These are phyloP conservation scores for Drosophila orosa DNA, from an alignment of 1,140 invertebrate species.

Conservation along the genomic window DNA sequence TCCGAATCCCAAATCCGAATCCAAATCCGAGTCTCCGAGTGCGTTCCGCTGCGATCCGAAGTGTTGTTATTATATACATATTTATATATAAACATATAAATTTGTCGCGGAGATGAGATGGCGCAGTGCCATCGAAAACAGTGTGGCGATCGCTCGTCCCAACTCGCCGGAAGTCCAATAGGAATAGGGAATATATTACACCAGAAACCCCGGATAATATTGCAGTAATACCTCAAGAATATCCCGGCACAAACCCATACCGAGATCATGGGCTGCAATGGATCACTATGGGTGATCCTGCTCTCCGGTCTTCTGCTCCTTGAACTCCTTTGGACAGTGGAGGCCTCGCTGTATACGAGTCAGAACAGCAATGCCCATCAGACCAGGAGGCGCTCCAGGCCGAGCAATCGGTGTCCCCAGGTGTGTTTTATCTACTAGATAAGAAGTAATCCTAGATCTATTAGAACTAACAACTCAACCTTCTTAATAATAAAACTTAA, in stretches of 20 bases:
- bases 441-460: background rate
- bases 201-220: background rate
- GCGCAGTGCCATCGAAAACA: conserved; percentile 60
- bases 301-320: conserved; percentile 30
- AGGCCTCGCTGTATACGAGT: conserved; percentile 51
- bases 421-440: conserved; percentile 32
- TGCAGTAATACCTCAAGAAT: background rate
- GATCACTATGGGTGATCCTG: conserved; percentile 24
- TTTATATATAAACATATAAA: background rate
- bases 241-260: background rate
- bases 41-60: conserved; percentile 22
- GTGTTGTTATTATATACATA: conserved; percentile 17
- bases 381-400: conserved; percentile 67
- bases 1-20: conserved; percentile 22
- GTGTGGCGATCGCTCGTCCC: conserved; percentile 35
- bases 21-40: conserved; percentile 13
- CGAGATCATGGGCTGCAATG: conserved; percentile 11
- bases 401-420: conserved; percentile 67
- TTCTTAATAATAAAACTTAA: too few relatives aligned
- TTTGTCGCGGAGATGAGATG: conserved; percentile 42
- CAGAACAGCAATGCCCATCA: conserved; percentile 67
- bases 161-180: conserved; percentile 24
- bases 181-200: background rate
- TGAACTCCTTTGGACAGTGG: conserved; percentile 10
- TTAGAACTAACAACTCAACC: background rate